These are phyloP conservation scores for Labia minor DNA, from an alignment of 2,888 invertebrate species.

Conservation along the genomic window DNA sequence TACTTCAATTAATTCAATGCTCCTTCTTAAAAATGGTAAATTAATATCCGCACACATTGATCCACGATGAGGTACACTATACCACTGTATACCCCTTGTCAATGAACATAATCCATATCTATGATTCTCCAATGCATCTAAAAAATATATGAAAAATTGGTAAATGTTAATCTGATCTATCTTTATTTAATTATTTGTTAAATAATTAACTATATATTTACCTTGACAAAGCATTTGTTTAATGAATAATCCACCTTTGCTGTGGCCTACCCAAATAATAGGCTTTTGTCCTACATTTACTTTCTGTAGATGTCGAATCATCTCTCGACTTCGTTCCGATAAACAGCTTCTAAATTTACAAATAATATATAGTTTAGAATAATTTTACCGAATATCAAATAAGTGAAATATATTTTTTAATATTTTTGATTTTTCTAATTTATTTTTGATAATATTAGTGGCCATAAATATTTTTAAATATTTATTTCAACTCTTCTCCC, in stretches of 20 bases:
- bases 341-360: slow-evolving; percentile 45
- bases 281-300: slow-evolving; percentile 63
- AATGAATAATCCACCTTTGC: slow-evolving; percentile 78
- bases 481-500: too few species aligned
- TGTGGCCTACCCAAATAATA: slow-evolving; percentile 75
- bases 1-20: background rate
- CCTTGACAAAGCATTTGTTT: slow-evolving; percentile 70
- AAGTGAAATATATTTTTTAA: background rate
- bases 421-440: background rate
- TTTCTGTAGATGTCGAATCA: slow-evolving; percentile 51
- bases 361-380: too few species aligned
- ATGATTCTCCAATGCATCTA: background rate
- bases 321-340: slow-evolving; percentile 57
- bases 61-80: slow-evolving; percentile 78
- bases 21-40: slow-evolving; percentile 43
- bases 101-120: background rate
- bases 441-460: too few species aligned
- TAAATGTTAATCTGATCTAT: too few species aligned
- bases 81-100: slow-evolving; percentile 61
- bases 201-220: too few species aligned
- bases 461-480: too few species aligned
- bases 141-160: slow-evolving; percentile 33
- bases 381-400: too few species aligned
- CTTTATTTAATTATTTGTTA: too few species aligned
- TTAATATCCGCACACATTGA: slow-evolving; percentile 65